Percentiles rank a stretch among this genome's conserved stretches.
These are phyloP conservation scores for Lamellibrachia satsuma DNA, from an alignment of 2,888 invertebrate genomes.

Conservation along the genomic window DNA sequence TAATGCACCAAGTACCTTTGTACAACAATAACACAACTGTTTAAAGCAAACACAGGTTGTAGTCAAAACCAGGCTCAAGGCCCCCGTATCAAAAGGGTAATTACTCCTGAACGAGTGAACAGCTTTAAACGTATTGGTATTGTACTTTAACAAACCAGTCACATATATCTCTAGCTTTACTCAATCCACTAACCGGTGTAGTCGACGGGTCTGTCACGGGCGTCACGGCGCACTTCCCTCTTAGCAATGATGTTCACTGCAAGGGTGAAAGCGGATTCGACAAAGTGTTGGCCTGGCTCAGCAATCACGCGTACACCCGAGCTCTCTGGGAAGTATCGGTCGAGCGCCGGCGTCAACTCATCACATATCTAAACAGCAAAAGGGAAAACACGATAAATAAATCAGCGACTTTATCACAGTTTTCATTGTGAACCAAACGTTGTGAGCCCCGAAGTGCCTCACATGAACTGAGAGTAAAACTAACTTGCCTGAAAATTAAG, in stretches of 20 bases:
- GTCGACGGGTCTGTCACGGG: slow-evolving; percentile 45
- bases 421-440: background rate
- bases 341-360: slow-evolving; percentile 82
- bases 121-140: too few relatives aligned
- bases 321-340: slow-evolving; percentile 81
- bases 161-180: too few relatives aligned
- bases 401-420: background rate
- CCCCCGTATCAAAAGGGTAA: background rate
- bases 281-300: slow-evolving; percentile 96
- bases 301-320: slow-evolving; percentile 84
- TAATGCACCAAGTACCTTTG: too few relatives aligned
- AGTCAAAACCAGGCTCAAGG: too few relatives aligned
- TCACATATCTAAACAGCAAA: slow-evolving; percentile 74
- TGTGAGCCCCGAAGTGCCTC: background rate
- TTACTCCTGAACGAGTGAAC: too few relatives aligned
- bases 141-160: too few relatives aligned
- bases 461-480: background rate
- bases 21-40: too few relatives aligned
- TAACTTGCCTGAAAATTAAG: background rate
- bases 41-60: too few relatives aligned
- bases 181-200: slow-evolving; percentile 27
- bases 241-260: slow-evolving; percentile 88
- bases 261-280: slow-evolving; percentile 92
- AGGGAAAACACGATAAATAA: slow-evolving; percentile 18
- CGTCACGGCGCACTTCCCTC: slow-evolving; percentile 68